These are phyloP conservation scores for Heliopora coerulea DNA, from an alignment of 92 coral and sea anemone species.

Conservation along the genomic window DNA sequence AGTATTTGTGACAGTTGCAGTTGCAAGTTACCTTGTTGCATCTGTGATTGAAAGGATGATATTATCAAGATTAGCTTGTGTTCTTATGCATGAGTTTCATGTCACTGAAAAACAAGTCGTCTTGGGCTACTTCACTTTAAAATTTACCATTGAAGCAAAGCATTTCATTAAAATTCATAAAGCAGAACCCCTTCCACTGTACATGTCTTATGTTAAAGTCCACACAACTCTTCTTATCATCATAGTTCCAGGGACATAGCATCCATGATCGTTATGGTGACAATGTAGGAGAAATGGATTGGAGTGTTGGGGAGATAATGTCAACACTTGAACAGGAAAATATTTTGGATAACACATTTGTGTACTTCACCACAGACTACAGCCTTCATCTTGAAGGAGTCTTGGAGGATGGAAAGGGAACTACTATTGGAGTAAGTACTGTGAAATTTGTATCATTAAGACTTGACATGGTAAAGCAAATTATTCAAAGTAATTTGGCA, in stretches of 20 bases:
- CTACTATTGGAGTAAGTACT: slow-evolving; percentile 81
- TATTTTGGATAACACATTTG: slow-evolving; percentile 72
- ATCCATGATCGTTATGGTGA: slow-evolving; percentile 81
- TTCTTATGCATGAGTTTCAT: slow-evolving; percentile 69
- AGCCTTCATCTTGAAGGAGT: slow-evolving; percentile 74
- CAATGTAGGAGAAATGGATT: slow-evolving; percentile 93
- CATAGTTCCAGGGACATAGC: slow-evolving; percentile 67
- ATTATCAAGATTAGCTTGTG: slow-evolving; percentile 47
- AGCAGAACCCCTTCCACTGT: slow-evolving; percentile 66
- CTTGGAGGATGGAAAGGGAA: slow-evolving; percentile 83
- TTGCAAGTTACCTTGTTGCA: not conserved
- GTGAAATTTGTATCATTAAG: too few relatives aligned
- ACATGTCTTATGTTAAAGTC: slow-evolving; percentile 78
- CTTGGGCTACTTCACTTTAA: slow-evolving; percentile 73
- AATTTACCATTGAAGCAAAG: slow-evolving; percentile 73
- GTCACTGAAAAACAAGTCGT: slow-evolving; percentile 76
- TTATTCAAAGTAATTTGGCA: too few relatives aligned
- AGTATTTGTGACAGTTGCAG: not conserved
- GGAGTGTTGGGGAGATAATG: slow-evolving; percentile 90
- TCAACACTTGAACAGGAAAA: slow-evolving; percentile 55
- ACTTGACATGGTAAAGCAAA: too few relatives aligned
- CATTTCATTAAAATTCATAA: slow-evolving; percentile 57
- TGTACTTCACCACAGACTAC: slow-evolving; percentile 83
- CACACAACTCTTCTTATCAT: slow-evolving; percentile 70
- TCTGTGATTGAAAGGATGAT: not conserved